Percentiles rank a stretch among this genome's conserved stretches.
These are phyloP conservation scores for Hololepta plana DNA, from an alignment of 2,888 invertebrate genomes.

Conservation along the genomic window DNA sequence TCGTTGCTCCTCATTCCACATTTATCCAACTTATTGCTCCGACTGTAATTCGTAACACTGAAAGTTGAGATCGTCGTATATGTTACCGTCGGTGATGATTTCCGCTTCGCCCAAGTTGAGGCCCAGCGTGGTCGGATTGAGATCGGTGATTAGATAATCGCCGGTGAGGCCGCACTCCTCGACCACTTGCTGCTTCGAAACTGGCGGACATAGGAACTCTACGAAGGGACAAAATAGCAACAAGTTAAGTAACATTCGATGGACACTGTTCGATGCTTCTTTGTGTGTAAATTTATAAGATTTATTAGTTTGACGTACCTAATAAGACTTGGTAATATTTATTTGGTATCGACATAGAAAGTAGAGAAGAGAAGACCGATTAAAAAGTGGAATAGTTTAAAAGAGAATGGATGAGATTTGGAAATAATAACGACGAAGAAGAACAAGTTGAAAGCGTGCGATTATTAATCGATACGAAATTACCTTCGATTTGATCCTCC, in stretches of 20 bases:
- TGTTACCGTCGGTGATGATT: conserved; percentile 28
- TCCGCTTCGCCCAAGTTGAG: conserved; percentile 32
- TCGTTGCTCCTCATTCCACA: too few relatives aligned
- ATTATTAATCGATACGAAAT: too few relatives aligned
- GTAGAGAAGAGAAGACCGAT: too few relatives aligned
- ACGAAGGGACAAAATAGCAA: conserved; percentile 12
- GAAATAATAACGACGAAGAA: conserved; percentile 8
- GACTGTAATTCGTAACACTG: conserved; percentile 32
- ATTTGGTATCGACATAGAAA: conserved; percentile 15
- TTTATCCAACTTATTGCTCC: conserved; percentile 13
- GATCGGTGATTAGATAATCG: conserved; percentile 34
- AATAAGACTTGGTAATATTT: too few relatives aligned
- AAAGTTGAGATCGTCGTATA: conserved; percentile 32
- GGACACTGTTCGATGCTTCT: too few relatives aligned
- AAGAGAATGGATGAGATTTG: conserved; percentile 11
- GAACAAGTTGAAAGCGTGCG: background rate
- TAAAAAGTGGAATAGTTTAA: too few relatives aligned
- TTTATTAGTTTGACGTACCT: conserved; percentile 12
- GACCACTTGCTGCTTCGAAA: conserved; percentile 62
- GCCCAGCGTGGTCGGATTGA: conserved; percentile 32
- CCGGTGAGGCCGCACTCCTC: conserved; percentile 57
- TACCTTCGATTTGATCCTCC: conserved; percentile 22
- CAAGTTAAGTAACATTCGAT: too few relatives aligned
- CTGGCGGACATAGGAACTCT: conserved; percentile 39
- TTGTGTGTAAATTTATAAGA: too few relatives aligned